Percentiles rank a stretch among this genome's conserved stretches.
phyloP scores from a whole-genome alignment of 1,140 invertebrate genomes.

The Parasteatoda tepidariorum region DNA sequence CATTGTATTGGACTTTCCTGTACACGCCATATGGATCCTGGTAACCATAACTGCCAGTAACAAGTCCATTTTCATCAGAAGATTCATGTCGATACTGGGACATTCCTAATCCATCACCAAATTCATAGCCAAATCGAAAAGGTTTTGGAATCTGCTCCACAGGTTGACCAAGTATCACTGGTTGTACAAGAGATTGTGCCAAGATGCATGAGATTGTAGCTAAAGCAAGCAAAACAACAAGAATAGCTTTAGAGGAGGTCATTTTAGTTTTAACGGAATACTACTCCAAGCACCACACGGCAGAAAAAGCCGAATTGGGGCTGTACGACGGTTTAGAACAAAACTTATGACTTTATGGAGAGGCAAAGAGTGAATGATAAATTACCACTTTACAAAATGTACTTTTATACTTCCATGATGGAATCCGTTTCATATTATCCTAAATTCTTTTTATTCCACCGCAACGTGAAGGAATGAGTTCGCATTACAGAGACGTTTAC shows the following conservation, averaged over 20 bases:
- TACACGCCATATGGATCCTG: slow-evolving; percentile 41
- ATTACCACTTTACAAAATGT: too few species aligned
- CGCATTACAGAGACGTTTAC: too few species aligned
- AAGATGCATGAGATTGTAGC: neutral
- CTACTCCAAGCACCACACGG: too few species aligned
- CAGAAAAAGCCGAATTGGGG: too few species aligned
- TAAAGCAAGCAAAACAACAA: neutral
- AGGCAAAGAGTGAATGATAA: too few species aligned
- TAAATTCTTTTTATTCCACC: too few species aligned
- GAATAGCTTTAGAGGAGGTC: neutral
- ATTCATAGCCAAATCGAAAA: slow-evolving; percentile 48
- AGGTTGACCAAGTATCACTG: neutral
- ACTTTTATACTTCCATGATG: too few species aligned
- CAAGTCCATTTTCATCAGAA: slow-evolving; percentile 45
- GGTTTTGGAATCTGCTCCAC: slow-evolving; percentile 9
- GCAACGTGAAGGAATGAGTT: too few species aligned
- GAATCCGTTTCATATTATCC: too few species aligned
- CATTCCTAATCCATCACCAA: slow-evolving; percentile 27
- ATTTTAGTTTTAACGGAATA: too few species aligned
- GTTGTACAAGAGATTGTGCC: neutral
- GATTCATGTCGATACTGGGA: slow-evolving; percentile 37
- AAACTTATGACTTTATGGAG: too few species aligned
- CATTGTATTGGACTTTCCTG: slow-evolving; percentile 59
- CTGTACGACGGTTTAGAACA: too few species aligned
- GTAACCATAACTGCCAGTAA: slow-evolving; percentile 51